Conservation (phyloP, 2,113 vertebrate species). For the Pipra filicauda region DNA sequence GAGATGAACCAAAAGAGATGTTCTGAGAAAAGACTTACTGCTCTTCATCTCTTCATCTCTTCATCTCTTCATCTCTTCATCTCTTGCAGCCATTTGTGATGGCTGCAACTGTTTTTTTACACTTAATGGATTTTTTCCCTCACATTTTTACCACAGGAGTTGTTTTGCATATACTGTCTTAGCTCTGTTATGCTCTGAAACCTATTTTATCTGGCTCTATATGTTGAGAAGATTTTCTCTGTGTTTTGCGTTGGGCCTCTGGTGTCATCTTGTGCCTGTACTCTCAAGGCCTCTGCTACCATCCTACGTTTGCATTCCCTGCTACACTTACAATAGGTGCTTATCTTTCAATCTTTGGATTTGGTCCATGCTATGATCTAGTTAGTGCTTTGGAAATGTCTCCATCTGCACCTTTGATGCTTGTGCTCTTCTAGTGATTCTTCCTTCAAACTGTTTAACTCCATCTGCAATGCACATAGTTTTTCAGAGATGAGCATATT, state of each 20-base stretch:
- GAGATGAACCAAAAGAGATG: fast-evolving
- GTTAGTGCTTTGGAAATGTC: neutral
- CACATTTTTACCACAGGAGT: neutral
- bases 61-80: neutral
- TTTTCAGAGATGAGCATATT: neutral
- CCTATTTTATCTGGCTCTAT: neutral
- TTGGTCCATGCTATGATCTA: neutral
- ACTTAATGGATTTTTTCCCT: neutral
- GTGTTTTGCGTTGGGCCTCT: neutral
- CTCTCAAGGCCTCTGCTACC: neutral
- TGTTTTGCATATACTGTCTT: neutral
- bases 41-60: neutral
- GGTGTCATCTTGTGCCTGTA: neutral
- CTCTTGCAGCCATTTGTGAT: neutral
- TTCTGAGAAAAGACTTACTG: neutral
- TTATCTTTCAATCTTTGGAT: neutral
- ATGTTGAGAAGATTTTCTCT: neutral
- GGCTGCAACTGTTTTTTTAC: fast-evolving
- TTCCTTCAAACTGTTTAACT: neutral
- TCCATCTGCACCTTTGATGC: neutral
- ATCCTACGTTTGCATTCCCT: neutral
- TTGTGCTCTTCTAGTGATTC: neutral
- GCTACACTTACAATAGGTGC: neutral
- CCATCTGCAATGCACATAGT: neutral
- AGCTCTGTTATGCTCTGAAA: neutral